A percentile compares a stretch with the other conserved stretches of the same genome.
phyloP scores from a whole-genome alignment of 2,888 invertebrate species.

The Magallana nippona region DNA sequence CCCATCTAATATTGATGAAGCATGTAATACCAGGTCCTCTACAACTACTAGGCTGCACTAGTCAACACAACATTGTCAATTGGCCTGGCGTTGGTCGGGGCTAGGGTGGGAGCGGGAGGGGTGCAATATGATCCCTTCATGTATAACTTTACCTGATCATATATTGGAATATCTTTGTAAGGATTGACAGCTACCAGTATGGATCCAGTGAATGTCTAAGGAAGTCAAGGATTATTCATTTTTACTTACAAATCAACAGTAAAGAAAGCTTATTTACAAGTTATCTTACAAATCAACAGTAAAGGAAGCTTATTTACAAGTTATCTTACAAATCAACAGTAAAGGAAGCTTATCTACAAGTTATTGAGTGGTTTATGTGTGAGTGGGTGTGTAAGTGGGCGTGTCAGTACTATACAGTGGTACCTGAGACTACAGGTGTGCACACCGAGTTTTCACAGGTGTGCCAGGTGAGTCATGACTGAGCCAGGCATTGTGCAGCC shows the following conservation, averaged over 20 bases:
- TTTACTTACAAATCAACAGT: constrained; percentile 4
- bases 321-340: too few relatives aligned
- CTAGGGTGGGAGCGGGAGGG: not conserved
- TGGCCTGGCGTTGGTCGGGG: not conserved
- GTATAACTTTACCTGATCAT: constrained; percentile 89
- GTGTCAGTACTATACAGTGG: not conserved
- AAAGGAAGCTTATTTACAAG: too few relatives aligned
- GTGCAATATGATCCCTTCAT: not conserved
- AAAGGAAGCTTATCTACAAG: not conserved
- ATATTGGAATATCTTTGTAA: constrained; percentile 95
- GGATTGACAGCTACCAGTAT: constrained; percentile 95
- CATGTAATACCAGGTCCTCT: not conserved
- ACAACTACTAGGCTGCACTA: not conserved
- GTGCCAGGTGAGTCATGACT: not conserved
- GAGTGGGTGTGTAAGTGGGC: not conserved
- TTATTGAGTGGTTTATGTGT: not conserved
- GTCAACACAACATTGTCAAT: not conserved
- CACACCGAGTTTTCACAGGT: constrained; percentile 3
- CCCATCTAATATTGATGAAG: constrained; percentile 25
- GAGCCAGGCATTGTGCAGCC: not conserved
- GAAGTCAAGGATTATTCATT: constrained; percentile 61
- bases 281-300: too few relatives aligned
- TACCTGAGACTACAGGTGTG: constrained; percentile 9
- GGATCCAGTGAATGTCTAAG: constrained; percentile 93
- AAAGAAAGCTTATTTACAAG: too few relatives aligned